Evolutionary conservation across 2,797 vertebrate genomes (phyloP).

Genomic region (Amazona finschi): DNA sequence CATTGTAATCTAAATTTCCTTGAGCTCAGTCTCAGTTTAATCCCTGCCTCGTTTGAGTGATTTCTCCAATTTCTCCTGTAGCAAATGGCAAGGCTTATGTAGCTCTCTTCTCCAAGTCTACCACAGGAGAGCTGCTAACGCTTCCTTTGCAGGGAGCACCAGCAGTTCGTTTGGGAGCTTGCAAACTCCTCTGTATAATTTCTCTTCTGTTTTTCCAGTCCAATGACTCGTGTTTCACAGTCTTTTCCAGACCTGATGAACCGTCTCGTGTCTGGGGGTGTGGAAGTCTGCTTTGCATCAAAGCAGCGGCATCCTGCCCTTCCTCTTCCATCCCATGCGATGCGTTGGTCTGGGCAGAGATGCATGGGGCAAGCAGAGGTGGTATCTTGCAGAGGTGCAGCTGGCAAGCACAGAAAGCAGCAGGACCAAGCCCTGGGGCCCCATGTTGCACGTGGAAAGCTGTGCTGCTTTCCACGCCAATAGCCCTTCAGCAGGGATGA

Average conservation of each 20-base stretch:
- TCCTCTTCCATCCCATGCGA: fast-evolving
- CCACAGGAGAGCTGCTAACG: fast-evolving
- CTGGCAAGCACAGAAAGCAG: not conserved
- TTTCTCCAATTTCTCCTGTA: constrained; percentile 25
- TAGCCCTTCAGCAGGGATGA: not conserved
- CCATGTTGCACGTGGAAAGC: not conserved
- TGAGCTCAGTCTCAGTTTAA: constrained; percentile 3
- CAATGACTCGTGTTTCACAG: not conserved
- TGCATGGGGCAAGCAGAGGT: not conserved
- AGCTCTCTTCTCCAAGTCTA: not conserved
- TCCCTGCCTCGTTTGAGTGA: not conserved
- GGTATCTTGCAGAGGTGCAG: not conserved
- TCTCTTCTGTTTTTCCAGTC: not conserved
- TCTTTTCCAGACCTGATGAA: not conserved
- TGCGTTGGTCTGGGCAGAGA: not conserved
- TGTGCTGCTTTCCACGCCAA: not conserved
- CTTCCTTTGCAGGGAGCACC: not conserved
- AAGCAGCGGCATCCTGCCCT: not conserved
- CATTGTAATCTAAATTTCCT: constrained; percentile 37
- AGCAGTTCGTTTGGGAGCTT: not conserved
- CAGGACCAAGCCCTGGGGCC: not conserved
- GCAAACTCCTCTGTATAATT: not conserved
- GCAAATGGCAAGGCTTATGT: not conserved
- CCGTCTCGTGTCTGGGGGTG: fast-evolving
- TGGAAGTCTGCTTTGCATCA: not conserved